Base-by-base conservation (phyloP, 2,797 vertebrate species). In the Calcarius lapponicus region DNA sequence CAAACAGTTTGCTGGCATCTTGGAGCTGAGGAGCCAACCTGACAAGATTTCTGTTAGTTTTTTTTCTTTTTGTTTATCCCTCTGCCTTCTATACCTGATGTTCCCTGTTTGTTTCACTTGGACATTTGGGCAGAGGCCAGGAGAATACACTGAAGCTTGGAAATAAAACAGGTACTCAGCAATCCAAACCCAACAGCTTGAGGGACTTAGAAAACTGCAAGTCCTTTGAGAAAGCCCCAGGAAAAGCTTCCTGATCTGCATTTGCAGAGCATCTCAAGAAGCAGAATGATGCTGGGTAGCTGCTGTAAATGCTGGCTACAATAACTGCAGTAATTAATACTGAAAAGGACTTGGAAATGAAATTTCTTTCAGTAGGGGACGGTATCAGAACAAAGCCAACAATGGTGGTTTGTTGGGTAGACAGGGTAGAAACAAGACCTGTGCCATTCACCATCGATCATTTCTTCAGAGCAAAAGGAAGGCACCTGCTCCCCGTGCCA, bases 151-250 rank as follows among this genome's bases (percentile, higher is more conserved):
- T 15, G 13, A 31, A 69, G 42, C 40, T 62, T 69, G 56, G 38
- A 90, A 90, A 80, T n/a, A 92, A 81, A 93, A 83, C 36, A 80
- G 43, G 25, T 78, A 47, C 13, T 54, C 36, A 81, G 34, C 42
- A 88, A 80, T 47, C 16, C 18, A 66, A 91, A 83, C 34, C 36
- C 28, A 66, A 80, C 79, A 88, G 29, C 21, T 26, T 56, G 48
- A 90, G 21, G 4, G 57, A 57, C 32, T 70, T 42, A 11, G 12
- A 66, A 78, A 80, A 66, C 45, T 53, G 29, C 10, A 78, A 67
- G 42, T 12, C 17, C 34, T 75, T 65, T 26, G 28, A 72, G 71
- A 76, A 95, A 85, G 60, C 1, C 12, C 15, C 18, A 82, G 38
- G 7, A 38, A 60, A 61, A 40, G 26, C 40, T 66, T 92, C 40